These are phyloP conservation scores for Leistus spinibarbis DNA, from an alignment of 2,888 invertebrate genomes.

Conservation along the genomic window DNA sequence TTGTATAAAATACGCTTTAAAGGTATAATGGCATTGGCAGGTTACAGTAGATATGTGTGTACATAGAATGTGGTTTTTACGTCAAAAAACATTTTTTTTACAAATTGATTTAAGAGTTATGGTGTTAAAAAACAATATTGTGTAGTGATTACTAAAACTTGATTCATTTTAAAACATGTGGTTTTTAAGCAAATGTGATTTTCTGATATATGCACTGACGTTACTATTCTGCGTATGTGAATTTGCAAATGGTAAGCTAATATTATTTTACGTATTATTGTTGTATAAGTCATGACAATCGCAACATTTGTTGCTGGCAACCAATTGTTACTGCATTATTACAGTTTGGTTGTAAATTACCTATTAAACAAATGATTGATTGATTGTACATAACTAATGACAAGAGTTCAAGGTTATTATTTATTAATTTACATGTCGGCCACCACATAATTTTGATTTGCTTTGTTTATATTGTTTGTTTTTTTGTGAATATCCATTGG, in stretches of 20 bases:
- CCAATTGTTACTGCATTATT: slow-evolving; percentile 31
- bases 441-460: neutral
- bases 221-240: slow-evolving; percentile 35
- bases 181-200: slow-evolving; percentile 24
- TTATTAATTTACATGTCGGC: neutral
- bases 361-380: slow-evolving; percentile 10
- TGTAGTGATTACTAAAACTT: slow-evolving; percentile 17
- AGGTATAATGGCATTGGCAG: slow-evolving; percentile 39
- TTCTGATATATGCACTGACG: slow-evolving; percentile 27
- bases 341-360: slow-evolving; percentile 23
- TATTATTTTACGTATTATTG: neutral
- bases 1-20: slow-evolving; percentile 29
- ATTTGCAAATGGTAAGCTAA: slow-evolving; percentile 36
- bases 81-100: slow-evolving; percentile 10
- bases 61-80: slow-evolving; percentile 34
- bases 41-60: slow-evolving; percentile 32
- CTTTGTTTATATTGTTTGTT: slow-evolving; percentile 12
- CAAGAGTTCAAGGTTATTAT: slow-evolving; percentile 38
- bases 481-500: slow-evolving; percentile 39
- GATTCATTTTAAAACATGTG: slow-evolving; percentile 17
- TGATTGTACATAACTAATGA: slow-evolving; percentile 24
- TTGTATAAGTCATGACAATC: slow-evolving; percentile 34
- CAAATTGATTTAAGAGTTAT: slow-evolving; percentile 25
- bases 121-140: slow-evolving; percentile 29
- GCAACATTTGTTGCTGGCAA: slow-evolving; percentile 4